These are phyloP conservation scores for Amphibalanus amphitrite DNA, from an alignment of 1,140 invertebrate genomes.

Conservation along the genomic window DNA sequence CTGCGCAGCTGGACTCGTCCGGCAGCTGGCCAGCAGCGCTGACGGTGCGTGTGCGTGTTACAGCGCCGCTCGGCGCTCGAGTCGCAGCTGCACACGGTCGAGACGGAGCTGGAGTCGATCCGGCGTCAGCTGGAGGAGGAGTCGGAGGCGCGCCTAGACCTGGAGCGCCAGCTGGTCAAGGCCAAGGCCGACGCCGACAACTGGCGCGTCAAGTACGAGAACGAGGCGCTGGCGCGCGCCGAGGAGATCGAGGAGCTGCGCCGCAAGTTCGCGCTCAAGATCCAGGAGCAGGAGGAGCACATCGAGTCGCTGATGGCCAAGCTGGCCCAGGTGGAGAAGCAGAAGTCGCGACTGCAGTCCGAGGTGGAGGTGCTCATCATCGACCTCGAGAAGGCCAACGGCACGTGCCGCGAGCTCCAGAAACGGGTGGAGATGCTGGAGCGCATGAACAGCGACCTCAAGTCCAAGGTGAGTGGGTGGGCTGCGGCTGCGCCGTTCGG, in stretches of 20 bases:
- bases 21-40: too few relatives aligned
- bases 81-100: conserved; percentile 68
- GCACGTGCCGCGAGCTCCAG: not conserved
- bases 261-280: conserved; percentile 73
- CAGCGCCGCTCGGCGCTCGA: conserved; percentile 70
- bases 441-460: not conserved
- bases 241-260: conserved; percentile 87
- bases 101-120: conserved; percentile 78
- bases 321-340: conserved; percentile 81
- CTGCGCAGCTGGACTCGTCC: too few relatives aligned
- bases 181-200: conserved; percentile 69
- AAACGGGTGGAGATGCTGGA: not conserved
- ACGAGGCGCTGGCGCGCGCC: conserved; percentile 67
- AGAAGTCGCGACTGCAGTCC: conserved; percentile 84
- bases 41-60: conserved; percentile 5
- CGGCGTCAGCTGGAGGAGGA: conserved; percentile 89
- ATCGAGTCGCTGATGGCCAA: conserved; percentile 81
- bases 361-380: conserved; percentile 94
- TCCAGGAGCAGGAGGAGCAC: conserved; percentile 90
- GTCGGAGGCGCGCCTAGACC: conserved; percentile 79
- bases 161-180: conserved; percentile 84
- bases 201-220: conserved; percentile 83
- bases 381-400: conserved; percentile 67
- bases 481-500: too few relatives aligned
- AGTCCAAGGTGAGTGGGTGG: not conserved